phyloP scores from a whole-genome alignment of 2,113 vertebrate species.

The Podocnemis expansa region DNA sequence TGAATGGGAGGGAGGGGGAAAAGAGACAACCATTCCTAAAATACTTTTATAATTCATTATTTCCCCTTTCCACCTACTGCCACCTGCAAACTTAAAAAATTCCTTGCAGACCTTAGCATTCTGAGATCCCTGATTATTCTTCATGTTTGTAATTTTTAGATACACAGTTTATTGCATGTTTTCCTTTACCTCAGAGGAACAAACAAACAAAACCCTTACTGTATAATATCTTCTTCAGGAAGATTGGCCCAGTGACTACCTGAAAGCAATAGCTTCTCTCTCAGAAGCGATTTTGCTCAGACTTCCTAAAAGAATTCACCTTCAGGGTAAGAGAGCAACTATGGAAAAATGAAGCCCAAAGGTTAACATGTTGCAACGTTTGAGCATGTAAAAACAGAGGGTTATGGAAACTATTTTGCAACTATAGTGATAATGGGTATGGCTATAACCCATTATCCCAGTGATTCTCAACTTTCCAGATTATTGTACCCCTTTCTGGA shows the following conservation, averaged over 20 bases:
- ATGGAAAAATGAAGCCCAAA: constrained; percentile 59
- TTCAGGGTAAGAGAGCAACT: constrained; percentile 52
- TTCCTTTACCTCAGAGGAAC: constrained; percentile 53
- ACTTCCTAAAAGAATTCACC: constrained; percentile 65
- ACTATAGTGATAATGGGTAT: not conserved
- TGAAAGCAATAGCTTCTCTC: constrained; percentile 53
- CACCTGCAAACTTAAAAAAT: constrained; percentile 36
- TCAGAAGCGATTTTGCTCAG: constrained; percentile 50
- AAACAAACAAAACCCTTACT: constrained; percentile 36
- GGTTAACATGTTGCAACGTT: constrained; percentile 67
- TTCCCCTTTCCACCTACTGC: not conserved
- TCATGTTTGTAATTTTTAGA: constrained; percentile 43
- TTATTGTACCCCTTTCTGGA: no score
- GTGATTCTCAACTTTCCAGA: no score
- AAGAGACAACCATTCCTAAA: not conserved
- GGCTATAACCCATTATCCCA: not conserved
- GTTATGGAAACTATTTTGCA: constrained; percentile 57
- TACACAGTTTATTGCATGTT: constrained; percentile 40
- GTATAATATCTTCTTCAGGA: constrained; percentile 27
- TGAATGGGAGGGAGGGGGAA: not conserved
- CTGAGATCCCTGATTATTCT: not conserved
- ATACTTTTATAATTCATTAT: not conserved
- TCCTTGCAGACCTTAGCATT: not conserved
- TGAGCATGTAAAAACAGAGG: constrained; percentile 30
- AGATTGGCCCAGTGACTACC: not conserved